phyloP scores from a whole-genome alignment of 1,140 invertebrate genomes.

The Drosophila mauritiana region DNA sequence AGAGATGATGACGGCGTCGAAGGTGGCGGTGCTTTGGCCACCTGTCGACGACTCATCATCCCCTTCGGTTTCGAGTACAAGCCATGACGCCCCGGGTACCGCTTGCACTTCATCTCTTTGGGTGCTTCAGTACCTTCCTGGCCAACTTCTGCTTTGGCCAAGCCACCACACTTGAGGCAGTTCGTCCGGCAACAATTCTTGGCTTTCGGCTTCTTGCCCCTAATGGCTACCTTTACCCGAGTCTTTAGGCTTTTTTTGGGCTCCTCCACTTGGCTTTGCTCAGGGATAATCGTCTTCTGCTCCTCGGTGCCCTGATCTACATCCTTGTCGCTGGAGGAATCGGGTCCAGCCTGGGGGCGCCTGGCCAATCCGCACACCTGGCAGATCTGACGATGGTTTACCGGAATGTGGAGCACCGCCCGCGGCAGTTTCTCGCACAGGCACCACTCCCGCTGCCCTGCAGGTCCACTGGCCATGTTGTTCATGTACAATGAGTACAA shows the following conservation, averaged over 20 bases:
- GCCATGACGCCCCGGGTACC: slow-evolving; percentile 27
- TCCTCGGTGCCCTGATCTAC: neutral
- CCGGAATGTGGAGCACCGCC: slow-evolving; percentile 40
- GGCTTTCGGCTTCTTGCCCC: slow-evolving; percentile 30
- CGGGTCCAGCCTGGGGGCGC: slow-evolving; percentile 6
- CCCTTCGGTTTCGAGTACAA: slow-evolving; percentile 31
- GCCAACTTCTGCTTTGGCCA: neutral
- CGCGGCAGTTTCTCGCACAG: slow-evolving; percentile 60
- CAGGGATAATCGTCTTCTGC: slow-evolving; percentile 3
- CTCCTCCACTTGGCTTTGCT: slow-evolving; percentile 24
- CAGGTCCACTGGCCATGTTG: slow-evolving; percentile 26
- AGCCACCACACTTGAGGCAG: slow-evolving; percentile 29
- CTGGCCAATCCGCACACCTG: slow-evolving; percentile 50
- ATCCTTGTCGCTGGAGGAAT: slow-evolving; percentile 58
- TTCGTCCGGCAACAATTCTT: neutral
- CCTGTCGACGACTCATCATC: neutral
- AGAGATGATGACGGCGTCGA: slow-evolving; percentile 13
- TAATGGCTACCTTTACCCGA: slow-evolving; percentile 31
- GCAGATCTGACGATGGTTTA: slow-evolving; percentile 28
- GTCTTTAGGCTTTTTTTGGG: neutral
- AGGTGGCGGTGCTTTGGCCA: slow-evolving; percentile 12
- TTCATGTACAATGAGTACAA: slow-evolving; percentile 59
- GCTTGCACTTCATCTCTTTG: slow-evolving; percentile 1
- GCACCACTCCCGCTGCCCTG: slow-evolving; percentile 24
- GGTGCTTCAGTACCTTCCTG: neutral